Conservation (phyloP, 2,888 invertebrate species). For the Aromia moschata region DNA sequence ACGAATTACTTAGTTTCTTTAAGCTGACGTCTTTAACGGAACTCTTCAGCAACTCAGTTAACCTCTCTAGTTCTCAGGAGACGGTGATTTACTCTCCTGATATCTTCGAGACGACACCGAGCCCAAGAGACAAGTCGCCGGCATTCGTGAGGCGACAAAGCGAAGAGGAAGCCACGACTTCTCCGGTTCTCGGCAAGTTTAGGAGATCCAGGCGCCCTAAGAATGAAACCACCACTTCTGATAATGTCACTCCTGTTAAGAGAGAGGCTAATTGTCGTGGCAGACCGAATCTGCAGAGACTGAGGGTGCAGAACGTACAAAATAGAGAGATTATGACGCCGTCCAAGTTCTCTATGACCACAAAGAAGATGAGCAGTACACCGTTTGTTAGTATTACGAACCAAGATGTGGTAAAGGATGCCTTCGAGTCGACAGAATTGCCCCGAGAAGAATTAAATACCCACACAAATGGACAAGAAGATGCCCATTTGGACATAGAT, state of each 20-base stretch:
- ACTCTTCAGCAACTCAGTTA: slow-evolving; percentile 32
- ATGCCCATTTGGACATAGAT: slow-evolving; percentile 17
- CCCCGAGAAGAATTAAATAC: neutral
- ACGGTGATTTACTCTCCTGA: slow-evolving; percentile 48
- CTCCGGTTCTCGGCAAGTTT: slow-evolving; percentile 36
- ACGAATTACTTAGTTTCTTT: slow-evolving; percentile 45
- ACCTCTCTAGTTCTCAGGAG: slow-evolving; percentile 32
- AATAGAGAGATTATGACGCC: slow-evolving; percentile 16
- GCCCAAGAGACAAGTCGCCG: neutral
- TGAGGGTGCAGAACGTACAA: neutral
- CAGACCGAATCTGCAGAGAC: slow-evolving; percentile 9
- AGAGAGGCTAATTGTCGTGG: neutral
- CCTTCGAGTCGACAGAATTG: neutral
- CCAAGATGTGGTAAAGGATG: neutral
- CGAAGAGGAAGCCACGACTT: slow-evolving; percentile 25
- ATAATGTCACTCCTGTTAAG: too few species aligned
- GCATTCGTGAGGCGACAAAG: neutral
- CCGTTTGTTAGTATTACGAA: neutral
- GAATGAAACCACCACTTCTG: neutral
- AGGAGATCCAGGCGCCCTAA: slow-evolving; percentile 17
- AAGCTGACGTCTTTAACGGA: slow-evolving; percentile 43
- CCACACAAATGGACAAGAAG: neutral
- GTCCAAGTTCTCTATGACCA: slow-evolving; percentile 21
- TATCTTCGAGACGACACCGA: slow-evolving; percentile 23
- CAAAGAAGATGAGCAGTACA: slow-evolving; percentile 23